phyloP scores from a whole-genome alignment of 2,797 vertebrate genomes.

The Siniperca undulata region DNA sequence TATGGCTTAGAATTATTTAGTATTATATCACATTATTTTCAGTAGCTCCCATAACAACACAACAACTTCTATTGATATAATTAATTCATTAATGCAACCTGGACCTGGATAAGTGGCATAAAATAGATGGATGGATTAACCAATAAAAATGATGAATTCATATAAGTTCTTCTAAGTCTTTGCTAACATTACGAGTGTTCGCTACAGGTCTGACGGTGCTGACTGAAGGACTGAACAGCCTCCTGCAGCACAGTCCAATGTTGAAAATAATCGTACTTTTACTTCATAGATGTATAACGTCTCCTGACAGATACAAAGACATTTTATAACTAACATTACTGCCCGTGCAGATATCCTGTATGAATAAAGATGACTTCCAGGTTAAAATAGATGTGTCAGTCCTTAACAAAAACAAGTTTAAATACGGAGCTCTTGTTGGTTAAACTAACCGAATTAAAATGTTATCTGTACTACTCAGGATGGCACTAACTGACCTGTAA shows the following conservation, averaged over 20 bases:
- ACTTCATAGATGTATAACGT: no score
- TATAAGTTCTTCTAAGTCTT: background rate
- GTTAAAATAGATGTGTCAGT: background rate
- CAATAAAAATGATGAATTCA: background rate
- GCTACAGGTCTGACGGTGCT: background rate
- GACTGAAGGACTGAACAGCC: background rate
- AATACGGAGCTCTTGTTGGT: background rate
- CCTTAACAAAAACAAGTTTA: background rate
- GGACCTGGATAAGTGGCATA: background rate
- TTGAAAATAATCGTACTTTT: background rate
- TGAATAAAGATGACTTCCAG: background rate
- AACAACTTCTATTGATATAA: background rate
- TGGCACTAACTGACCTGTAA: constrained; percentile 83
- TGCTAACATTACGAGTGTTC: background rate
- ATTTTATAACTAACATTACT: background rate
- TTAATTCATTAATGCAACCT: no score
- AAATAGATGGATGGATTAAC: background rate
- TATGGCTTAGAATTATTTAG: no score
- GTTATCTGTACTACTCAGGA: background rate
- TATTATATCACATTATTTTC: background rate
- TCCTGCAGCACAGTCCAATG: no score
- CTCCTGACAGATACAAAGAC: no score
- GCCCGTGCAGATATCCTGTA: background rate
- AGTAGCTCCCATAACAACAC: background rate
- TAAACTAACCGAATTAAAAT: background rate